phyloP scores from a whole-genome alignment of 2,113 vertebrate genomes.

The Platycercus adscitus region DNA sequence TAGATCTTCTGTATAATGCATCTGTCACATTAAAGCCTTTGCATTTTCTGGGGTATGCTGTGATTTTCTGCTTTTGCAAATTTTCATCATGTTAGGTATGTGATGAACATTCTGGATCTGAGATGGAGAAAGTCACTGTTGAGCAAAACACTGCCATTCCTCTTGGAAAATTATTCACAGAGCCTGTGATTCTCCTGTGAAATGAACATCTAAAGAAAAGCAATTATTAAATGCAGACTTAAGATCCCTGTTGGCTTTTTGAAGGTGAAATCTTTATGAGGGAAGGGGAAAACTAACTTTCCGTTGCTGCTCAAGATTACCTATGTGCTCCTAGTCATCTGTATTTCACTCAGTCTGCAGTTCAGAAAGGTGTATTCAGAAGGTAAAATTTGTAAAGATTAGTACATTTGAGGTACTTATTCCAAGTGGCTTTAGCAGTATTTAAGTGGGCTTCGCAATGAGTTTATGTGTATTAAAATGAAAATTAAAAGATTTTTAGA shows the following conservation, averaged over 20 bases:
- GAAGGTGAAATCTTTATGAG: neutral
- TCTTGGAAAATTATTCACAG: neutral
- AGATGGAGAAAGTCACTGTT: neutral
- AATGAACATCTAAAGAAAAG: neutral
- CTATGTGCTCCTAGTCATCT: neutral
- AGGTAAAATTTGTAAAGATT: neutral
- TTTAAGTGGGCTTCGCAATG: neutral
- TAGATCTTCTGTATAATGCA: neutral
- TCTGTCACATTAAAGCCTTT: neutral
- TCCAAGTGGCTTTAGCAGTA: conserved; percentile 1
- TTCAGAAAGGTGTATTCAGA: neutral
- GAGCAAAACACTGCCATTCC: neutral
- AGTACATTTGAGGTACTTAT: neutral
- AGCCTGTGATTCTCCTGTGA: neutral
- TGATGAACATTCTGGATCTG: neutral
- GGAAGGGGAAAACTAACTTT: neutral
- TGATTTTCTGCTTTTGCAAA: neutral
- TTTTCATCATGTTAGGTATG: neutral
- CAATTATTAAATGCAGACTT: neutral
- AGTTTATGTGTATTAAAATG: neutral
- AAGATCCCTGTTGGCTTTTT: neutral
- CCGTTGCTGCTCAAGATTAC: neutral
- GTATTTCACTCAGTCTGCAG: neutral
- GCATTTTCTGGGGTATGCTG: neutral
- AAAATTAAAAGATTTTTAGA: conserved; percentile 28